Evolutionary conservation across 92 coral and sea anemone species (phyloP), one percentile per base, ranked within the genome.

Genomic region (Palythoa grandis): DNA sequence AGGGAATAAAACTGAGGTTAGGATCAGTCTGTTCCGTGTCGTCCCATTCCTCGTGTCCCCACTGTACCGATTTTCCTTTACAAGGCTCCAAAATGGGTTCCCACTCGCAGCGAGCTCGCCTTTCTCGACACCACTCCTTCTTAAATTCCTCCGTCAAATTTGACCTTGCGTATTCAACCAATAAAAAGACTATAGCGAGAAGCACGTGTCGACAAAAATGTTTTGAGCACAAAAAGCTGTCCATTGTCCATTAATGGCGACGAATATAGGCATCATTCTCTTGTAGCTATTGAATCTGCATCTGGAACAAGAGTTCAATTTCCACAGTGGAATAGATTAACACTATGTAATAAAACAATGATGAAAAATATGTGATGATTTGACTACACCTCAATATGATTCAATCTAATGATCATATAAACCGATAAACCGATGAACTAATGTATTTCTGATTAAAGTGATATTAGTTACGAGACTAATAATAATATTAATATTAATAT

Each of bases 71-170:
- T 40, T 91, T 84, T 7, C 85, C 84, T 72, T 57, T 77, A 65
- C 96, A 93, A 0, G 96, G 47, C 24, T 74, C 87, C 48, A 87
- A 38, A 8, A 91, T 76, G 17, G 79, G 57, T 13, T 72, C 65
- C 89, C 93, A 92, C 48, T 93, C 96, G 11, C 83, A 82, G 77
- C 93, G 88, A 2, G 91, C 77, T 16, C 91, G 87, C 52, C 88
- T 86, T 14, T 86, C 86, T 86, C 91, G 92, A 70, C 92, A 89
- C 96, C 96, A 93, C 25, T 92, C 88, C 71, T 70, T 88, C 76
- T 86, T 77, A 72, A 93, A 93, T 39, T 91, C 89, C 60, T 58
- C 86, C 11, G 85, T 87, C 87, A 82, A 61, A 60, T 82, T 76
- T 72, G 75, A 37, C 71, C 23, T 57, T 72, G 74, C 82, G 47